Evolutionary conservation across 2,888 invertebrate genomes (phyloP).

Genomic region (Abrostola triplasia): DNA sequence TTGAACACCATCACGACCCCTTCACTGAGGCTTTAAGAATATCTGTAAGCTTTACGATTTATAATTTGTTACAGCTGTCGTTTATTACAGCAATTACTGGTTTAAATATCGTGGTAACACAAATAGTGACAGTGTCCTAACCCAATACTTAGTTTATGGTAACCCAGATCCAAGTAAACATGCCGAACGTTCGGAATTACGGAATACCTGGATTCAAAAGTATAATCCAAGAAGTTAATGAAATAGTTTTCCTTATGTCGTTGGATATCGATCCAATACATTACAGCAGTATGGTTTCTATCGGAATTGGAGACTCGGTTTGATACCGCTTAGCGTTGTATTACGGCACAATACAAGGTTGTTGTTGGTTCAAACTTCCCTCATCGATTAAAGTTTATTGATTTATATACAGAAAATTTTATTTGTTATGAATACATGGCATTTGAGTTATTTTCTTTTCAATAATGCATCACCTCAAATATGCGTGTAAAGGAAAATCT

Average conservation of each 20-base stretch:
- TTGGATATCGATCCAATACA: slow-evolving; percentile 19
- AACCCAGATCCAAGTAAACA: slow-evolving; percentile 13
- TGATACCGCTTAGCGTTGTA: slow-evolving; percentile 10
- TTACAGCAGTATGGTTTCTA: slow-evolving; percentile 40
- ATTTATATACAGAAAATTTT: no score
- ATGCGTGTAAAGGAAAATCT: slow-evolving; percentile 13
- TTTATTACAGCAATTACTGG: neutral
- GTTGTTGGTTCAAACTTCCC: no score
- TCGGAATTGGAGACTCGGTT: slow-evolving; percentile 20
- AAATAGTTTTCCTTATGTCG: neutral
- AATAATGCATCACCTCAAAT: slow-evolving; percentile 5
- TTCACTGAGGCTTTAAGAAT: slow-evolving; percentile 4
- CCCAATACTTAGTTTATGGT: slow-evolving; percentile 10
- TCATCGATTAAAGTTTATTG: no score
- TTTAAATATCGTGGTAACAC: no score
- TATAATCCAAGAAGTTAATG: no score
- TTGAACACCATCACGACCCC: neutral
- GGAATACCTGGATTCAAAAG: neutral
- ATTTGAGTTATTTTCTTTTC: neutral
- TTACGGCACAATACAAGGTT: neutral
- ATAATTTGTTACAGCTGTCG: neutral
- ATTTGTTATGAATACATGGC: no score
- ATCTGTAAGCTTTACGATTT: neutral
- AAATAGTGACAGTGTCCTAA: neutral
- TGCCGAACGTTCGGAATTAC: neutral